These are phyloP conservation scores for Hypsibius dujardini DNA, from an alignment of 1,140 invertebrate genomes.

Conservation along the genomic window DNA sequence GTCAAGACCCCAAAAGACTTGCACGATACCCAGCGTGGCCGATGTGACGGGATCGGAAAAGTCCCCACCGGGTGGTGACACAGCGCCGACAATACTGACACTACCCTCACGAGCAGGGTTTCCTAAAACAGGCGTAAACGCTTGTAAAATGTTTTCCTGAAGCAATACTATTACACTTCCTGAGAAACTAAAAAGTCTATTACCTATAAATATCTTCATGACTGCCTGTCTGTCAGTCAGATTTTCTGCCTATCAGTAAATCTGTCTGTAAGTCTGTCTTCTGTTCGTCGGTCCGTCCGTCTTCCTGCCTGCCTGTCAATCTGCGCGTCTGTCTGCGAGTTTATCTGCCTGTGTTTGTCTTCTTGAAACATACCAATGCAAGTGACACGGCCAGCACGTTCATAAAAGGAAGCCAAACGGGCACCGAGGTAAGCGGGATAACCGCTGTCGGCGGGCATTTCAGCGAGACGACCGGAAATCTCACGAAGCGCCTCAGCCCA, in stretches of 20 bases:
- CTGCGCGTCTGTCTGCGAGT: background rate
- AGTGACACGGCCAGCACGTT: constrained; percentile 86
- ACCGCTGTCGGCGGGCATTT: constrained; percentile 97
- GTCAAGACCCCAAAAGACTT: constrained; percentile 99
- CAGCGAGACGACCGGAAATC: constrained; percentile 97
- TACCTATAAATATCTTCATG: background rate
- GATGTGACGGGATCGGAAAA: constrained; percentile 99
- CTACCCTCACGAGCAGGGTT: constrained; percentile 94
- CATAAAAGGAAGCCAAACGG: constrained; percentile 94
- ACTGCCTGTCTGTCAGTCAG: background rate
- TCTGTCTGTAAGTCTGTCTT: background rate
- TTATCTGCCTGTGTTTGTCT: background rate
- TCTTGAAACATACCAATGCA: constrained; percentile 7
- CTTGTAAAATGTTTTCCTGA: background rate
- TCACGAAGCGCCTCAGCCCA: constrained; percentile 99
- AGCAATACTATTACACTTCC: background rate
- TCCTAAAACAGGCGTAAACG: constrained; percentile 46
- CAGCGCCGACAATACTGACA: constrained; percentile 97
- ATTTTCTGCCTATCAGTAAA: background rate
- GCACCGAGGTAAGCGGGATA: constrained; percentile 98
- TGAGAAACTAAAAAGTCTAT: background rate
- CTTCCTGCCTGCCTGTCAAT: too few relatives aligned
- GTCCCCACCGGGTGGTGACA: constrained; percentile 98
- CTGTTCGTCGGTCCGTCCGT: too few relatives aligned
- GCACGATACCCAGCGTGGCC: constrained; percentile 94